A percentile compares a stretch with the other conserved stretches of the same genome.
phyloP scores from a whole-genome alignment of 2,113 vertebrate genomes.

The Lophochroa leadbeateri region DNA sequence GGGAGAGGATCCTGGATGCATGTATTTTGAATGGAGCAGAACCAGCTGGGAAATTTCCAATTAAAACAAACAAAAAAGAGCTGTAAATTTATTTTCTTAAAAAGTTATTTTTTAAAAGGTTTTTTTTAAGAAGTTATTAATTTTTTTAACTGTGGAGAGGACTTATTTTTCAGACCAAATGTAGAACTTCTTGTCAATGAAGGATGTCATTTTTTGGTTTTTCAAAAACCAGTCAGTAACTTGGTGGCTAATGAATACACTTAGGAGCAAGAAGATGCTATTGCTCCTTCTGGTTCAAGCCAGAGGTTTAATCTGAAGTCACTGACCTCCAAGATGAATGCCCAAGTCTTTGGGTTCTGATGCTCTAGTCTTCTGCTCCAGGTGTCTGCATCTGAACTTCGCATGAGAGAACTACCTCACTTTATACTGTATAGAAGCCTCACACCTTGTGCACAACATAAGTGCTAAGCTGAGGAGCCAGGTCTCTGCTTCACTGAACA shows the following conservation, averaged over 20 bases:
- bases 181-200: not conserved
- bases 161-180: not conserved
- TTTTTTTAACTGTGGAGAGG: not conserved
- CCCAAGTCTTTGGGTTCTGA: not conserved
- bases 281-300: not conserved
- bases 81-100: not conserved
- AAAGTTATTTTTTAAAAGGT: fast-evolving
- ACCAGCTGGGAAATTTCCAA: not conserved
- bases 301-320: not conserved
- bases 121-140: fast-evolving
- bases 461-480: not conserved
- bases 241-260: not conserved
- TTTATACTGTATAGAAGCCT: not conserved
- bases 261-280: not conserved
- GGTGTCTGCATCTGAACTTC: not conserved
- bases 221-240: not conserved
- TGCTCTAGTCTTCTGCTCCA: not conserved
- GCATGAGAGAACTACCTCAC: not conserved
- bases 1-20: not conserved
- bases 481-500: not conserved
- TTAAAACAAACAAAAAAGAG: not conserved
- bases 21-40: not conserved
- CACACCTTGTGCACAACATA: not conserved
- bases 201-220: not conserved
- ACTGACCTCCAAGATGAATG: not conserved